Conservation (phyloP, 2,888 invertebrate genomes). For the Campaea margaritaria region DNA sequence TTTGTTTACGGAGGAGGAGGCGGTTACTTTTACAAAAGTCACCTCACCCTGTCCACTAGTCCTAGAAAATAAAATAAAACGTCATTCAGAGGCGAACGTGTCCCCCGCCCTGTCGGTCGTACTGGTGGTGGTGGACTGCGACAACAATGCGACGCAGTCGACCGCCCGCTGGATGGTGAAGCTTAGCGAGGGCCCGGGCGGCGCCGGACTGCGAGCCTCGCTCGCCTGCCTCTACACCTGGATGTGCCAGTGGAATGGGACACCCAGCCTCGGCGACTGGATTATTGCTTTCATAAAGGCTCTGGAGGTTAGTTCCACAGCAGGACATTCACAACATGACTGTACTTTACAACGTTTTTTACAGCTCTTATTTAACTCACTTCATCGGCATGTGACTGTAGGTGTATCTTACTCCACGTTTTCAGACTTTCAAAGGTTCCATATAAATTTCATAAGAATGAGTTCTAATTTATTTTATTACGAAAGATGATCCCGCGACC, state of each 20-base stretch:
- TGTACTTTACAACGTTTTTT: background rate
- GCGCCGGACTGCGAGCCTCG: slow-evolving; percentile 86
- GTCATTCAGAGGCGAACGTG: slow-evolving; percentile 70
- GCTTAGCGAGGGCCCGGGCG: slow-evolving; percentile 69
- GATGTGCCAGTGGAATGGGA: slow-evolving; percentile 87
- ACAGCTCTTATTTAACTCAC: too few species aligned
- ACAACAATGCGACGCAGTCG: slow-evolving; percentile 57
- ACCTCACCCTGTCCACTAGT: too few species aligned
- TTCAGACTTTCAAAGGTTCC: too few species aligned
- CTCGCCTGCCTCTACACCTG: slow-evolving; percentile 88
- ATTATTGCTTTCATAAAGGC: slow-evolving; percentile 88
- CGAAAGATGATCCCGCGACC: too few species aligned
- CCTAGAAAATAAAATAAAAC: background rate
- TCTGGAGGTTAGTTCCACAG: slow-evolving; percentile 74
- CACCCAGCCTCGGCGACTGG: slow-evolving; percentile 87
- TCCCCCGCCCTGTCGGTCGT: slow-evolving; percentile 86
- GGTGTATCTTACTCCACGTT: too few species aligned
- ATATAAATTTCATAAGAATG: too few species aligned
- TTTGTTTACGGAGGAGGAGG: too few species aligned
- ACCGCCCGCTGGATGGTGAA: slow-evolving; percentile 75
- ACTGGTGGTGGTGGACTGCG: slow-evolving; percentile 82
- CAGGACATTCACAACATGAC: background rate
- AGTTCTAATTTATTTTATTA: background rate
- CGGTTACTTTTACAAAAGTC: too few species aligned
- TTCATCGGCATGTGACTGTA: too few species aligned